Base-by-base conservation (phyloP, 2,113 vertebrate species). In the Rhipidura dahli region DNA sequence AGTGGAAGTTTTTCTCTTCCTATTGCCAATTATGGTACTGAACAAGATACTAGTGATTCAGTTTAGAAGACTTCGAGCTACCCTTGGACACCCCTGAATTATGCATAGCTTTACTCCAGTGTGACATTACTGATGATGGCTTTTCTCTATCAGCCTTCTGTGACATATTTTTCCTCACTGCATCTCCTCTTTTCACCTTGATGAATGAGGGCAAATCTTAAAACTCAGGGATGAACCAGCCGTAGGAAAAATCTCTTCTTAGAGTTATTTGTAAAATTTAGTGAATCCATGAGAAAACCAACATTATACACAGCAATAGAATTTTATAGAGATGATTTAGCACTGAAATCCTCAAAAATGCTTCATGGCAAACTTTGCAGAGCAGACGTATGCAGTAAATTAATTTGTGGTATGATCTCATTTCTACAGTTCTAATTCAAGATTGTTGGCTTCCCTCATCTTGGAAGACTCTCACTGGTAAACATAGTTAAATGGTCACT, bases 331-430 rank as follows among this genome's bases (percentile, higher is more conserved):
- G 40, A 66, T 53, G 18, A 66, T 90, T 83, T 95, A 68, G 49
- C 68, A 73, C 18, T 33, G 54, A 77, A 94, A 85, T 72, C 45
- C n/a, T 28, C 28, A 1, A 65, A 83, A 88, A 77, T 21, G 6
- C 35, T 93, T 94, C 37, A 83, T 54, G 59, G 76, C 50, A 83
- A 65, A 63, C 76, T 90, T 71, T 66, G 47, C 51, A 77, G 80
- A 90, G 76, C 45, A 83, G 64, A 39, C 33, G 2, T 73, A 77
- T 80, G 89, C 50, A 90, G 88, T 77, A 94, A 90, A 95, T 96
- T 94, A 90, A 76, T 10, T 27, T 70, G 79, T 22, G 88, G 76
- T 93, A 90, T 95, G 90, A 96, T 73, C 90, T 96, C 85, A 95
- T 89, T 90, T 83, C 71, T 77, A 33, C 39, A 81, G 50, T 63